These are phyloP conservation scores for Sinocyclocheilus rhinocerous DNA, from an alignment of 2,113 vertebrate genomes.

Conservation along the genomic window DNA sequence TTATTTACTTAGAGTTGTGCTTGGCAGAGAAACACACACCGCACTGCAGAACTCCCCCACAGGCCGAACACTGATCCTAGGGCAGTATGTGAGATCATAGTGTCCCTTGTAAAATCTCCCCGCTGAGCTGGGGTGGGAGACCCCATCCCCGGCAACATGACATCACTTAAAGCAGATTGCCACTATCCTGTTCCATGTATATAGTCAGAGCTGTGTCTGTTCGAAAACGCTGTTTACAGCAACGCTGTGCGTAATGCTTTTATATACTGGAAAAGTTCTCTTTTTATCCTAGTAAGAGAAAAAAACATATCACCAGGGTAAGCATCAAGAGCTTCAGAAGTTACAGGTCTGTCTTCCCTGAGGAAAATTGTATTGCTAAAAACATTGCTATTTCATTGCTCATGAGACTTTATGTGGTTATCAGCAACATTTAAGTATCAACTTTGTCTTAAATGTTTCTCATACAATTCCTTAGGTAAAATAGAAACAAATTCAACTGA, in stretches of 20 bases:
- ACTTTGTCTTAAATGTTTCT: not conserved
- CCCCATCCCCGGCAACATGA: constrained; percentile 45
- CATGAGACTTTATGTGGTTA: constrained; percentile 6
- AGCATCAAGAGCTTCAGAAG: constrained; percentile 21
- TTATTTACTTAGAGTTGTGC: constrained; percentile 79
- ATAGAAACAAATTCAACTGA: not conserved
- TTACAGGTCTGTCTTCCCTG: not conserved
- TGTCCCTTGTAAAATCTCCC: constrained; percentile 48
- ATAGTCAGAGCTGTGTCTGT: constrained; percentile 6
- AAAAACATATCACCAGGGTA: constrained; percentile 27
- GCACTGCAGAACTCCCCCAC: constrained; percentile 49
- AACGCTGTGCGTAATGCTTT: constrained; percentile 27
- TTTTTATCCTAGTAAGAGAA: constrained; percentile 23
- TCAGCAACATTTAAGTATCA: not conserved
- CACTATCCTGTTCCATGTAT: constrained; percentile 36
- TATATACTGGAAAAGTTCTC: constrained; percentile 26
- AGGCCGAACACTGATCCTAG: constrained; percentile 43
- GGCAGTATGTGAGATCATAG: constrained; percentile 47
- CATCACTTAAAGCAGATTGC: constrained; percentile 39
- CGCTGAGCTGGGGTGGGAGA: constrained; percentile 31
- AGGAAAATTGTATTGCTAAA: constrained; percentile 16
- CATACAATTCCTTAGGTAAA: not conserved
- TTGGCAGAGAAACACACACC: constrained; percentile 71
- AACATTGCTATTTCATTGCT: not conserved
- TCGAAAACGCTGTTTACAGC: constrained; percentile 25